Conservation (phyloP, 1,140 invertebrate species). For the Propsilocerus akamusi region DNA sequence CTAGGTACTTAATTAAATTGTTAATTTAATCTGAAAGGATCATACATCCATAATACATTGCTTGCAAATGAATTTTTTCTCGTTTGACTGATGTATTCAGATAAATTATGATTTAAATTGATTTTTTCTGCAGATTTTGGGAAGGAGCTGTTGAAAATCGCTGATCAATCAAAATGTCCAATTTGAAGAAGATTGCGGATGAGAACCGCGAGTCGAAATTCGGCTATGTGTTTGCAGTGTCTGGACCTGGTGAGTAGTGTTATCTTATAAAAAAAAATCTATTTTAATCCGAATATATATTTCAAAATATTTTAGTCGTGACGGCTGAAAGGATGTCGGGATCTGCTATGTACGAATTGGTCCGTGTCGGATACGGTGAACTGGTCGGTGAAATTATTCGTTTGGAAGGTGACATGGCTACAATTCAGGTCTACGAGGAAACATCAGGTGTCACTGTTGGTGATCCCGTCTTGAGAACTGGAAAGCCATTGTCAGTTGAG, state of each 20-base stretch:
- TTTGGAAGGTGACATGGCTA: conserved; percentile 34
- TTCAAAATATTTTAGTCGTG: conserved; percentile 11
- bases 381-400: conserved; percentile 60
- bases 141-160: too few relatives aligned
- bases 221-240: conserved; percentile 93
- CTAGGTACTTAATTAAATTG: too few relatives aligned
- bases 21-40: too few relatives aligned
- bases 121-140: background rate
- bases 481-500: conserved; percentile 67
- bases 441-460: conserved; percentile 75
- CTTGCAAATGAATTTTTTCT: too few relatives aligned
- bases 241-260: conserved; percentile 85
- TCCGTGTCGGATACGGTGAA: conserved; percentile 47
- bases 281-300: background rate
- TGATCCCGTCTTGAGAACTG: conserved; percentile 62
- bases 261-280: too few relatives aligned
- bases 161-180: conserved; percentile 35
- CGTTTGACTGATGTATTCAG: too few relatives aligned
- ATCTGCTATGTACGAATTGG: conserved; percentile 42
- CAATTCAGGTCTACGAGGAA: conserved; percentile 57
- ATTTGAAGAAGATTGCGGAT: conserved; percentile 55
- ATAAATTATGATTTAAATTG: too few relatives aligned
- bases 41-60: too few relatives aligned
- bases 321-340: conserved; percentile 21
- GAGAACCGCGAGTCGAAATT: conserved; percentile 75